These are phyloP conservation scores for Deroplatys truncata DNA, from an alignment of 2,888 invertebrate genomes.

Conservation along the genomic window DNA sequence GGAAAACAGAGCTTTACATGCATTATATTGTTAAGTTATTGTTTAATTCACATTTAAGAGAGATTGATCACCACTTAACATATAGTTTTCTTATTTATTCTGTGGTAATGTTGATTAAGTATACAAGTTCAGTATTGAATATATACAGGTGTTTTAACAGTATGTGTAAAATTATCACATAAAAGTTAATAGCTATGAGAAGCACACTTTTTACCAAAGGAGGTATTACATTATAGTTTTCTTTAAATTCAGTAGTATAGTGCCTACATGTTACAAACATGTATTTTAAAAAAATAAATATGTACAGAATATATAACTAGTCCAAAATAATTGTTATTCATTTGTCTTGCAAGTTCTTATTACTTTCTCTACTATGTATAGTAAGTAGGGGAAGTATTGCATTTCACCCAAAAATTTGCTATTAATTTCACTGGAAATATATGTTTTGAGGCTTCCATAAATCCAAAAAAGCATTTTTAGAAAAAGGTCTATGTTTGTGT, in stretches of 20 bases:
- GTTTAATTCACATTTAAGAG: no score
- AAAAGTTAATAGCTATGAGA: background rate
- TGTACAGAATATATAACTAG: background rate
- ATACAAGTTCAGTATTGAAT: background rate
- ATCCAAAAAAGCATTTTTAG: no score
- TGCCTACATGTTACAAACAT: background rate
- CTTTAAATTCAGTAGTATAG: background rate
- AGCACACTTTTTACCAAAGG: background rate
- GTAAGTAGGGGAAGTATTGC: no score
- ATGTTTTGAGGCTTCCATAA: no score
- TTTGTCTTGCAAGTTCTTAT: background rate
- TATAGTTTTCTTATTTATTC: background rate
- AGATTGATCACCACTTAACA: no score
- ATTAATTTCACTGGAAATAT: no score
- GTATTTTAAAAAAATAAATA: background rate
- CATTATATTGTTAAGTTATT: no score
- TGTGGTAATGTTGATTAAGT: background rate
- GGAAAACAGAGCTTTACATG: no score
- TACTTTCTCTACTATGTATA: no score
- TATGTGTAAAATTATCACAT: background rate
- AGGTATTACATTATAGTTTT: background rate
- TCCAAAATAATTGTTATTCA: background rate
- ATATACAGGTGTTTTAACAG: background rate
- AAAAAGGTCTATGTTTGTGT: no score
- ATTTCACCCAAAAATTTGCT: no score